Conservation (phyloP, 2,113 vertebrate species). For the Ivindomyrus marchei region DNA sequence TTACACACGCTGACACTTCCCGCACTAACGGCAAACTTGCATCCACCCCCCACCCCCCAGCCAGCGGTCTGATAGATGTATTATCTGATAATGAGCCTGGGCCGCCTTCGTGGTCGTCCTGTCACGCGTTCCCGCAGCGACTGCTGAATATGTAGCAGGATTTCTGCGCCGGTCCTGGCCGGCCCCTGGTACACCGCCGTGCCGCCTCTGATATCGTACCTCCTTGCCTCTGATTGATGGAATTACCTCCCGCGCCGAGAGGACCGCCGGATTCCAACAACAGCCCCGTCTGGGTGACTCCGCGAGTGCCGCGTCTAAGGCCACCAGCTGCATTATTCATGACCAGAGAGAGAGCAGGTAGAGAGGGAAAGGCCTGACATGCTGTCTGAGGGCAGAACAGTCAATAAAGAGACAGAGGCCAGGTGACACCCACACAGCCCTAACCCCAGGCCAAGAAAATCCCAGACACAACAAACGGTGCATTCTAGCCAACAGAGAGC, state of each 20-base stretch:
- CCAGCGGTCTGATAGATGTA: constrained; percentile 1
- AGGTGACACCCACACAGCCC: constrained; percentile 1
- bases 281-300: neutral
- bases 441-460: neutral
- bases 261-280: neutral
- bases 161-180: neutral
- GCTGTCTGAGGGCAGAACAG: neutral
- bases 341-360: neutral
- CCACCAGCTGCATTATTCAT: constrained; percentile 14
- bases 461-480: neutral
- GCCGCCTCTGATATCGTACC: neutral
- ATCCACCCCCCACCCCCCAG: neutral
- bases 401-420: neutral
- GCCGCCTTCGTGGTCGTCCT: neutral
- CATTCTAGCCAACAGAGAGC: neutral
- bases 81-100: constrained; percentile 8
- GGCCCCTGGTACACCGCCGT: neutral
- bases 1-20: neutral
- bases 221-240: neutral
- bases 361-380: neutral
- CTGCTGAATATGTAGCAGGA: constrained; percentile 13
- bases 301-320: neutral
- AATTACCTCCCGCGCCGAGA: constrained; percentile 4
- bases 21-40: neutral
- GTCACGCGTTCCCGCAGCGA: neutral